Percentiles rank a stretch among this genome's conserved stretches.
These are phyloP conservation scores for Stratiolaelaps scimitus DNA, from an alignment of 1,140 invertebrate species.

Conservation along the genomic window DNA sequence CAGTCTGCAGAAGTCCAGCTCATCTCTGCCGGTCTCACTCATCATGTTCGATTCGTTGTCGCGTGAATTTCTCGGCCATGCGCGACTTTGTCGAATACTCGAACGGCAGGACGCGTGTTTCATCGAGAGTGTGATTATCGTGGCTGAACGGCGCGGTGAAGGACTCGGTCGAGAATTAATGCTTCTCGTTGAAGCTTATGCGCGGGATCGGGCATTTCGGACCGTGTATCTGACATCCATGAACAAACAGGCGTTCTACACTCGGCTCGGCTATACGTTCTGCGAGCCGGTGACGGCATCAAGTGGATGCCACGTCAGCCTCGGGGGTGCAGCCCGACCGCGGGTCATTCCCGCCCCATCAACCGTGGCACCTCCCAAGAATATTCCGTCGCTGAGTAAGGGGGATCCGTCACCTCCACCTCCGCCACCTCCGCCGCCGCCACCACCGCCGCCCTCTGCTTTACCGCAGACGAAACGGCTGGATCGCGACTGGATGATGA, in stretches of 20 bases:
- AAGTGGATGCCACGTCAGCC: slow-evolving; percentile 33
- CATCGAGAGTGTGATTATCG: slow-evolving; percentile 35
- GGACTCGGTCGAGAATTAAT: slow-evolving; percentile 35
- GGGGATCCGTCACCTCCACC: background rate
- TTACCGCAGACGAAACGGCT: background rate
- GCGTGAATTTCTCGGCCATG: slow-evolving; percentile 6
- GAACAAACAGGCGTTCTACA: slow-evolving; percentile 36
- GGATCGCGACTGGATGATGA: slow-evolving; percentile 25
- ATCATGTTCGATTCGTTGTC: slow-evolving; percentile 3
- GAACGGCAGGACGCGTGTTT: slow-evolving; percentile 20
- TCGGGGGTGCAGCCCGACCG: background rate
- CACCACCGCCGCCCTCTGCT: background rate
- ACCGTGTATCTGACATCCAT: slow-evolving; percentile 34
- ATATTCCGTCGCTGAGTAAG: too few species aligned
- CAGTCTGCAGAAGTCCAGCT: slow-evolving; percentile 17
- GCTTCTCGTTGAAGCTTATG: slow-evolving; percentile 35
- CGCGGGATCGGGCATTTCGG: slow-evolving; percentile 32
- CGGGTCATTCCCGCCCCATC: background rate
- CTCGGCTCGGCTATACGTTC: slow-evolving; percentile 35
- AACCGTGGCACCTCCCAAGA: background rate
- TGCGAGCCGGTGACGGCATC: slow-evolving; percentile 35
- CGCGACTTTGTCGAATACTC: slow-evolving; percentile 21
- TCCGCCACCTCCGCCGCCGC: background rate
- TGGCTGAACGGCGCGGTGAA: slow-evolving; percentile 34
- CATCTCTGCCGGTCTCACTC: background rate